Evolutionary conservation across 2,888 invertebrate genomes (phyloP).

Genomic region (Melolontha melolontha): DNA sequence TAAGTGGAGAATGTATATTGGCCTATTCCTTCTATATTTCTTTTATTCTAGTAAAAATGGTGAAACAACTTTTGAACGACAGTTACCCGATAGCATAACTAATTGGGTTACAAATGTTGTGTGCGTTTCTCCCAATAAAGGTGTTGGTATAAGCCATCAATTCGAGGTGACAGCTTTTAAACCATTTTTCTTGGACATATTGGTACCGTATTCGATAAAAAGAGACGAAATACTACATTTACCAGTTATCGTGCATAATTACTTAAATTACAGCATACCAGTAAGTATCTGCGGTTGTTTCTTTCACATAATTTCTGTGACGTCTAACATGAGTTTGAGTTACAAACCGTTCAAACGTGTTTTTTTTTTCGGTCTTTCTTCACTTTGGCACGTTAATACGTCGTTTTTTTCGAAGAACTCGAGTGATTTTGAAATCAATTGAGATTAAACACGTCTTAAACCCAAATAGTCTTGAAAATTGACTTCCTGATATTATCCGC

Average conservation of each 20-base stretch:
- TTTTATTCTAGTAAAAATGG: slow-evolving; percentile 57
- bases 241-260: slow-evolving; percentile 79
- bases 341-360: too few species aligned
- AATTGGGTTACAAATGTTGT: slow-evolving; percentile 72
- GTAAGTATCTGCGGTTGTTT: slow-evolving; percentile 64
- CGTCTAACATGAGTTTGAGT: too few species aligned
- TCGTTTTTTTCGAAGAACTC: too few species aligned
- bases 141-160: slow-evolving; percentile 57
- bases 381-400: too few species aligned
- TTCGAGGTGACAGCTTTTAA: slow-evolving; percentile 70
- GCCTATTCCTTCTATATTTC: neutral
- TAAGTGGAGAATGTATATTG: slow-evolving; percentile 50
- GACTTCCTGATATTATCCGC: too few species aligned
- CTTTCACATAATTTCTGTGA: too few species aligned
- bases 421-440: too few species aligned
- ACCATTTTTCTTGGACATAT: slow-evolving; percentile 81
- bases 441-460: too few species aligned
- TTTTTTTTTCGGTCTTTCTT: too few species aligned
- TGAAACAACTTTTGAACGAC: slow-evolving; percentile 61
- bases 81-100: slow-evolving; percentile 72
- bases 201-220: slow-evolving; percentile 75
- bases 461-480: too few species aligned
- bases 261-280: slow-evolving; percentile 75
- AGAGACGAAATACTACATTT: slow-evolving; percentile 73
- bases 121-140: slow-evolving; percentile 67